phyloP scores from a whole-genome alignment of 2,888 invertebrate species.

The Petrolisthes manimaculis region DNA sequence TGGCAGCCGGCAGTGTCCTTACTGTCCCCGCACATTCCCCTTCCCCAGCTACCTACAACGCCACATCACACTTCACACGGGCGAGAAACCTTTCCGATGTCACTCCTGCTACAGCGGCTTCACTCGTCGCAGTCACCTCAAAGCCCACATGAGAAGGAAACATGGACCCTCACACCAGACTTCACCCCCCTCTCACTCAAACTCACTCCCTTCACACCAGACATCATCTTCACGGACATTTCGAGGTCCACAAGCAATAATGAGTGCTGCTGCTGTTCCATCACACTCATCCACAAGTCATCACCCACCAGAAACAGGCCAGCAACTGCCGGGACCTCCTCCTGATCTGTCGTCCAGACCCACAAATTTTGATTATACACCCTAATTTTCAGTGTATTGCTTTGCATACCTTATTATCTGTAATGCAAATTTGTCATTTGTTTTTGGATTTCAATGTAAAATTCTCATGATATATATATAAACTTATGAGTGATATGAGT shows the following conservation, averaged over 20 bases:
- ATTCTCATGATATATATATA: too few species aligned
- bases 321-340: background rate
- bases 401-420: too few species aligned
- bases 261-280: background rate
- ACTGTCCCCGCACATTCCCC: constrained; percentile 53
- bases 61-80: constrained; percentile 48
- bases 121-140: constrained; percentile 48
- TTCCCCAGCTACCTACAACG: constrained; percentile 54
- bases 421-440: too few species aligned
- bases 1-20: constrained; percentile 44
- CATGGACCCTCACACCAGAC: constrained; percentile 16
- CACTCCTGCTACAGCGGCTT: constrained; percentile 35
- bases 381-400: too few species aligned
- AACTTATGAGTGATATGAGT: too few species aligned
- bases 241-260: background rate
- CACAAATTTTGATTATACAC: too few species aligned
- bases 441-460: too few species aligned
- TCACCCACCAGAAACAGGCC: background rate
- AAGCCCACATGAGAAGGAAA: constrained; percentile 38
- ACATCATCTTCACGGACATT: background rate
- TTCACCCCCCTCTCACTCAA: background rate
- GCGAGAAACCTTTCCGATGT: constrained; percentile 45
- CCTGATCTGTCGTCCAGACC: background rate
- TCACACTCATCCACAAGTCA: background rate
- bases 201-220: background rate